Evolutionary conservation across 1,140 invertebrate species (phyloP).

Genomic region (Popillia japonica): DNA sequence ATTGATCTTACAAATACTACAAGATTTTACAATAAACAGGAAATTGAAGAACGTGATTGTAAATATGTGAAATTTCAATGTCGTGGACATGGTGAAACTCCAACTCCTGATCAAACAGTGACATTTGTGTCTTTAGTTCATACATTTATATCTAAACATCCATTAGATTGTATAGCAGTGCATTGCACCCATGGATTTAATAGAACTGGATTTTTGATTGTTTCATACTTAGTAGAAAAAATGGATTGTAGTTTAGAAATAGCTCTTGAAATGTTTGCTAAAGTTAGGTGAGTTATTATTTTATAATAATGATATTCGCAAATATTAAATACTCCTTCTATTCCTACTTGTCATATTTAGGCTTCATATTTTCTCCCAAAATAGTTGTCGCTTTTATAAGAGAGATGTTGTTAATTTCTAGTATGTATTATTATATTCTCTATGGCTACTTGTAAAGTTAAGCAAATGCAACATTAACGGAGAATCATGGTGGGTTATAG

Average conservation of each 20-base stretch:
- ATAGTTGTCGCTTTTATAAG: no score
- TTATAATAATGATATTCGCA: background rate
- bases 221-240: constrained; percentile 87
- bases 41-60: constrained; percentile 77
- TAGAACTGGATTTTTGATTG: constrained; percentile 94
- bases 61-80: constrained; percentile 89
- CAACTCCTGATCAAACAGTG: constrained; percentile 77
- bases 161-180: constrained; percentile 84
- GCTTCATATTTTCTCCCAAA: no score
- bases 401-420: no score
- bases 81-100: constrained; percentile 84
- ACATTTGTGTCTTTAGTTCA: constrained; percentile 81
- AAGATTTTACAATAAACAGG: constrained; percentile 87
- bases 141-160: constrained; percentile 81
- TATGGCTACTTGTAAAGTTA: no score
- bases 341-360: no score
- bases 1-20: constrained; percentile 96
- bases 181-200: constrained; percentile 99
- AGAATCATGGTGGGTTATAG: no score
- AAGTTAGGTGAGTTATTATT: constrained; percentile 63
- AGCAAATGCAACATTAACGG: no score
- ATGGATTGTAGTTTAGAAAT: constrained; percentile 81
- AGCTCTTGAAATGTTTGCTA: constrained; percentile 80
- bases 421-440: no score
- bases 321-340: no score